phyloP scores from a whole-genome alignment of 2,888 invertebrate species.

The Cancer borealis region DNA sequence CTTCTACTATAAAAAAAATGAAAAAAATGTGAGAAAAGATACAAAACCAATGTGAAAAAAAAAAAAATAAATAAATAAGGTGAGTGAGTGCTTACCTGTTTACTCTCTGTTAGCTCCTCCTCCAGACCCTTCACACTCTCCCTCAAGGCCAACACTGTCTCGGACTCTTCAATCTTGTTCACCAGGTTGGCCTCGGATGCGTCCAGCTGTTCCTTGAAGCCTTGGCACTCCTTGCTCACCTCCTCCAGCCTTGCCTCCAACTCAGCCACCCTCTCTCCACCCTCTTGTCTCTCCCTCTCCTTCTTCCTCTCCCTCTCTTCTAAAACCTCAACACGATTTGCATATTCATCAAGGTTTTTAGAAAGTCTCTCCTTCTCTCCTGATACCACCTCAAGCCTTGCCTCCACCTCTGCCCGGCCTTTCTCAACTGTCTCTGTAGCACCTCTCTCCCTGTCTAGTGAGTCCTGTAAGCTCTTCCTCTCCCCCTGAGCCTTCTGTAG shows the following conservation, averaged over 20 bases:
- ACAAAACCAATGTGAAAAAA: background rate
- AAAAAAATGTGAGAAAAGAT: background rate
- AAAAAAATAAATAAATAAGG: background rate
- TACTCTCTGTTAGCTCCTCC: conserved; percentile 73
- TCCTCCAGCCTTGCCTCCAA: conserved; percentile 52
- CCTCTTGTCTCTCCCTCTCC: conserved; percentile 51
- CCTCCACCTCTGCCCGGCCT: conserved; percentile 31
- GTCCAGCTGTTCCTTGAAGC: conserved; percentile 83
- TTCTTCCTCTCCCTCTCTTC: conserved; percentile 16
- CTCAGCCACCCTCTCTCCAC: background rate
- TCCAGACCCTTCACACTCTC: conserved; percentile 60
- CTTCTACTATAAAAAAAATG: background rate
- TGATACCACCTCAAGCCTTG: conserved; percentile 57
- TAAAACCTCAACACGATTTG: conserved; percentile 54
- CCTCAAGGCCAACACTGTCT: conserved; percentile 52
- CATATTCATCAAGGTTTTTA: conserved; percentile 71
- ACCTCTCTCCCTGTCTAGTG: conserved; percentile 55
- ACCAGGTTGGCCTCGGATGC: conserved; percentile 82
- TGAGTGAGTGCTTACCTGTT: conserved; percentile 60
- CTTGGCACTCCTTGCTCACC: conserved; percentile 18
- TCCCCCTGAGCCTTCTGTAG: conserved; percentile 48
- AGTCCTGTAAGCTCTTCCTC: conserved; percentile 59
- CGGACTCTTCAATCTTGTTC: conserved; percentile 67
- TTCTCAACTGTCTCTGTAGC: conserved; percentile 44
- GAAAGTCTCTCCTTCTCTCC: conserved; percentile 67